Base-by-base conservation (phyloP, 2,888 invertebrate genomes). In the Coremacera marginata region DNA sequence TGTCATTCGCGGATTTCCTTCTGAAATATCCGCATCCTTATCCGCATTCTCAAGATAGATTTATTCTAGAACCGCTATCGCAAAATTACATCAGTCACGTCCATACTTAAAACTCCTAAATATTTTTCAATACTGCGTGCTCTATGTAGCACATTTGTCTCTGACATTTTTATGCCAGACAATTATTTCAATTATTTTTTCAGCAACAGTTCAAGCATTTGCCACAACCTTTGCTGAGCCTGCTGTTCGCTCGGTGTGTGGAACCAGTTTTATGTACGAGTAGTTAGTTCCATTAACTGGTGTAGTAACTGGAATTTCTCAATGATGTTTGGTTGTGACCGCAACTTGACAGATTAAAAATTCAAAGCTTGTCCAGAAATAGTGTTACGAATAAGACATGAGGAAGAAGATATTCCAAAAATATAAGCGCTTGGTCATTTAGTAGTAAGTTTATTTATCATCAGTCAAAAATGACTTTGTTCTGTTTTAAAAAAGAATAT, bases 141-240 rank as follows among this genome's bases (percentile, higher is more conserved):
- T 57, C 27, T 19, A 72, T 72, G 71, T 57, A 44, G 67, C 76
- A 72, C 67, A 70, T 76, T 51, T 55, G 65, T 71, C 49, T 57
- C 67, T 72, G 70, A n/a, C 65, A 55, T n/a, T n/a, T n/a, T n/a
- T n/a, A n/a, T n/a, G 55, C 25, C 52, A 9, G 55, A 16, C 52
- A 34, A 31, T 16, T 55, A 34, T 70, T 52, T 70, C 9, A 51
- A 70, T 34, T 70, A 70, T 70, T 55, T 70, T 55, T 52, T 31
- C 55, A 22, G 31, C 70, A 70, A 52, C 55, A 70, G 70, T 55
- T 70, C 70, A 70, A 70, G 31, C 55, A 70, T 70, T 70, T 70
- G 70, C 70, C 16, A 34, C 65, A 65, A 55, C 55, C 55, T 55
- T 55, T 55, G 5, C 5, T 5, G n/a, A 19, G 55, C 8, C 22